phyloP scores from a whole-genome alignment of 1,140 invertebrate species.

The Listronotus bonariensis region DNA sequence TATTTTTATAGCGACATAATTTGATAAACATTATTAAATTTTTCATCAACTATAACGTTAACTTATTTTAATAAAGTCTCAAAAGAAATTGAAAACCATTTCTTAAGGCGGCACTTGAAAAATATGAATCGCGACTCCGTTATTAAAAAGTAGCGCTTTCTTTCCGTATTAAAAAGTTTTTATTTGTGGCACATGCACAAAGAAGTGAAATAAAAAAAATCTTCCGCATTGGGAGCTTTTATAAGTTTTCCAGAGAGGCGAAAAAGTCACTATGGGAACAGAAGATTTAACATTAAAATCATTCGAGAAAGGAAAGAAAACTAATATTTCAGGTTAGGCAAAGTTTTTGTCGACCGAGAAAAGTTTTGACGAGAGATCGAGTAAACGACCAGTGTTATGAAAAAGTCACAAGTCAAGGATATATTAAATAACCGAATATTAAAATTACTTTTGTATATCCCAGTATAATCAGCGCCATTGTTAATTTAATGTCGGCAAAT shows the following conservation, averaged over 20 bases:
- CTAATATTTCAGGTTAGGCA: slow-evolving; percentile 25
- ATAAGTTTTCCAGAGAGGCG: slow-evolving; percentile 18
- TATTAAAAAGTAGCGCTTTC: slow-evolving; percentile 29
- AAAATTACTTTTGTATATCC: too few species aligned
- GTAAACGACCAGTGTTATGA: too few species aligned
- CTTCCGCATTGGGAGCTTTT: slow-evolving; percentile 19
- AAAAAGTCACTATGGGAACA: slow-evolving; percentile 14
- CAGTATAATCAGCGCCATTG: too few species aligned
- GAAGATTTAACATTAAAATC: slow-evolving; percentile 33
- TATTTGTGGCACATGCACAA: slow-evolving; percentile 35
- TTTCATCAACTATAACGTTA: slow-evolving; percentile 25
- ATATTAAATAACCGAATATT: too few species aligned
- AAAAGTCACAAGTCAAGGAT: too few species aligned
- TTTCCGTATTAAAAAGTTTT: slow-evolving; percentile 31
- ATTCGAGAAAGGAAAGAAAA: slow-evolving; percentile 29
- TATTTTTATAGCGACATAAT: too few species aligned
- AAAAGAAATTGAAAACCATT: slow-evolving; percentile 32
- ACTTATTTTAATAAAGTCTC: slow-evolving; percentile 28
- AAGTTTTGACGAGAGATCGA: slow-evolving; percentile 2
- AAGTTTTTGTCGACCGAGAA: slow-evolving; percentile 6
- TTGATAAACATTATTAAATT: slow-evolving; percentile 32
- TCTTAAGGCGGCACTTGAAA: slow-evolving; percentile 17
- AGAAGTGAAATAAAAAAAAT: slow-evolving; percentile 24
- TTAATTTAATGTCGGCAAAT: too few species aligned
- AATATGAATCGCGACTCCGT: slow-evolving; percentile 19